Evolutionary conservation across 1,140 invertebrate genomes (phyloP), one percentile per base, ranked within the genome.

Genomic region (Drosophila elegans): DNA sequence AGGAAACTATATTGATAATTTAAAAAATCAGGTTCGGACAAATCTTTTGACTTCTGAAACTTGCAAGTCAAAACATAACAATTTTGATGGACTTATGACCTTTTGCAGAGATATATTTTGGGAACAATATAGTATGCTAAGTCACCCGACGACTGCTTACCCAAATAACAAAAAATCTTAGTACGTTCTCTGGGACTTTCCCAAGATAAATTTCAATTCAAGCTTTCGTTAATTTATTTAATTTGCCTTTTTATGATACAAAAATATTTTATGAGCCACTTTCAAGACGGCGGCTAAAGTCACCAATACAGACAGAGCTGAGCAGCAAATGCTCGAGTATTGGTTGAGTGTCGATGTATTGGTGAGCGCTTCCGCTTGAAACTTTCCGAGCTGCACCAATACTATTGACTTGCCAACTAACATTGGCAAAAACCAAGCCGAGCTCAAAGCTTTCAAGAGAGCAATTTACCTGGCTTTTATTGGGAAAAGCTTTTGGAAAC

Each of bases 291-390:
- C 51, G 21, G 38, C 42, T 67, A 44, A 34, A 38, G 11, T 21
- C 36, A 79, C 76, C 55, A 59, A 75, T n/a, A 84, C 80, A 57
- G 13, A 10, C 12, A 66, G 42, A 74, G 25, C 42, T 4, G 10
- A 38, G 29, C 51, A 1, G 7, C n/a, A 1, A 2, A 7, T 36
- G 44, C 36, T 12, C 3, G 32, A 36, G 79, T 86, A 59, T 79
- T 68, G 39, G 83, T 79, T 27, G 10, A 0, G 1, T 34, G 4
- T 29, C 4, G 12, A 21, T 6, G 83, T 86, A 61, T 48, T 83
- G 42, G 83, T 86, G 32, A 51, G 44, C 60, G 75, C 80, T 88
- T 88, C 84, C 84, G 83, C 71, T 79, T 81, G 48, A 36, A 72
- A 66, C 74, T 88, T 88, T 67, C 54, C 69, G 62, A 78, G 79